Conservation (phyloP, 2,888 invertebrate species). For the Gortyna flavago region DNA sequence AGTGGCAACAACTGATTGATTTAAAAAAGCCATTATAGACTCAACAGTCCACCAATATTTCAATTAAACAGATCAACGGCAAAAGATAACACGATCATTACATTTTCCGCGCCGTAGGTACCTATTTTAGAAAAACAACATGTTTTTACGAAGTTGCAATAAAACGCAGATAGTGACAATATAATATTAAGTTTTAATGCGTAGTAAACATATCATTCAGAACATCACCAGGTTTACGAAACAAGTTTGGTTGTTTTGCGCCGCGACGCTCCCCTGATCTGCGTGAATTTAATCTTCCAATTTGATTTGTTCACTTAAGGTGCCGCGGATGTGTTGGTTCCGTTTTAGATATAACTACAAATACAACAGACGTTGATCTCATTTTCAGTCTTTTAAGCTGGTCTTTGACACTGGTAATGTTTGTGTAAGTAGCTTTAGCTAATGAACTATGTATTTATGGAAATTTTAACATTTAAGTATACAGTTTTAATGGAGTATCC, state of each 20-base stretch:
- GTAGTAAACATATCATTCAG: background rate
- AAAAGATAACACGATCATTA: constrained; percentile 1
- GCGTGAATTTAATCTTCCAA: constrained; percentile 36
- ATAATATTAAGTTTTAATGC: background rate
- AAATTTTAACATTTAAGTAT: background rate
- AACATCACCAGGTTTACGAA: constrained; percentile 21
- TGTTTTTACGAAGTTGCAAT: constrained; percentile 39
- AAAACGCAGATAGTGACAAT: constrained; percentile 21
- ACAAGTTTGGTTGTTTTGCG: constrained; percentile 5
- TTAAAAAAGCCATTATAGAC: constrained; percentile 11
- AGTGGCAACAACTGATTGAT: constrained; percentile 30
- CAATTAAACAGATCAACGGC: background rate
- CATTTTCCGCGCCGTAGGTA: constrained; percentile 3
- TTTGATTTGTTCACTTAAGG: constrained; percentile 27
- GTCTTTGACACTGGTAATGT: too few relatives aligned
- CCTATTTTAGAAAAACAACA: constrained; percentile 20
- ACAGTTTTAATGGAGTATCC: background rate
- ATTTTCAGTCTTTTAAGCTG: background rate
- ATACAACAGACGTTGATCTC: background rate
- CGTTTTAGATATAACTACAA: constrained; percentile 9
- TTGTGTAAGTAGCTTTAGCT: too few relatives aligned
- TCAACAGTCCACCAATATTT: constrained; percentile 10
- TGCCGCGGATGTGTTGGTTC: constrained; percentile 21
- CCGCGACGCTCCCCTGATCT: constrained; percentile 12
- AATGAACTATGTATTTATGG: background rate